Conservation (phyloP, 2,888 invertebrate species). For the Mylabris sibirica region DNA sequence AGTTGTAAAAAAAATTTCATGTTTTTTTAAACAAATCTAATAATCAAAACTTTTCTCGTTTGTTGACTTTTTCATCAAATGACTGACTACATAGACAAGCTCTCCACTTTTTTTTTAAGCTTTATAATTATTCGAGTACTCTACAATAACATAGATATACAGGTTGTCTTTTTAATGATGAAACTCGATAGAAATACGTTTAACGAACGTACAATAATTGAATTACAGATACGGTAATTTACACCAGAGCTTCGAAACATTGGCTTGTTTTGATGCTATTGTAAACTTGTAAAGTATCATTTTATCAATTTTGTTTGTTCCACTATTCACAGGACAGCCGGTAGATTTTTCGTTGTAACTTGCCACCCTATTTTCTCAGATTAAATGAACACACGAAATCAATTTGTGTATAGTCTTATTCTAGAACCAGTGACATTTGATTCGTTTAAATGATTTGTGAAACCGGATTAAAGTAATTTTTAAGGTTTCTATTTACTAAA, state of each 20-base stretch:
- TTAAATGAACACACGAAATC: not conserved
- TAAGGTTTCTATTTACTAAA: not conserved
- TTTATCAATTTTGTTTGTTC: too few species aligned
- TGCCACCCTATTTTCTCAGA: not conserved
- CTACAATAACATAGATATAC: too few species aligned
- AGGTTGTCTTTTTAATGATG: too few species aligned
- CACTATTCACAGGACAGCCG: too few species aligned
- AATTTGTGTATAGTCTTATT: not conserved
- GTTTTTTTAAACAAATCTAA: not conserved
- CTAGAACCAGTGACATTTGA: not conserved
- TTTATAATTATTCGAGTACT: too few species aligned
- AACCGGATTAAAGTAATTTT: not conserved
- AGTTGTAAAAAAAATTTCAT: not conserved
- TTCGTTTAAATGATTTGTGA: not conserved
- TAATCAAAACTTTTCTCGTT: conserved; percentile 3
- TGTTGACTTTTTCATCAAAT: not conserved
- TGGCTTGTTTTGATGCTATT: too few species aligned
- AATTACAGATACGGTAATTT: not conserved
- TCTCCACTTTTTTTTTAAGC: too few species aligned
- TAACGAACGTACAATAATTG: not conserved
- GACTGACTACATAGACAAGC: not conserved
- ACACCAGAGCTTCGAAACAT: too few species aligned
- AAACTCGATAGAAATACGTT: not conserved
- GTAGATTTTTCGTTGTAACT: not conserved
- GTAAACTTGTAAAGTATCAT: too few species aligned